Percentiles rank a stretch among this genome's conserved stretches.
Conservation (phyloP, 1,140 invertebrate species). For the Chelonus insularis region DNA sequence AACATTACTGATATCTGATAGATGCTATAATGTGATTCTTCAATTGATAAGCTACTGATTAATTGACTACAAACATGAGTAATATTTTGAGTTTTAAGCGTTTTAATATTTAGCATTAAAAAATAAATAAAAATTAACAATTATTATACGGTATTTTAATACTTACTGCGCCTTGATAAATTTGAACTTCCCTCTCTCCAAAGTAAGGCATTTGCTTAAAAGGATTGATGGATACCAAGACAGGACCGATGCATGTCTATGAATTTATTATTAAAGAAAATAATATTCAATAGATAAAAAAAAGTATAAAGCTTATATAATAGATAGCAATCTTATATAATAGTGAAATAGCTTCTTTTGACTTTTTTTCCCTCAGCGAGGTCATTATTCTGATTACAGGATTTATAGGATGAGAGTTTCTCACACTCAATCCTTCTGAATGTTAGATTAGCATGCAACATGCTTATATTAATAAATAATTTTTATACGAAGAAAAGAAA, state of each 20-base stretch:
- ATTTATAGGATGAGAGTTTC: slow-evolving; percentile 15
- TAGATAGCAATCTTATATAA: slow-evolving; percentile 9
- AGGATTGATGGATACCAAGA: slow-evolving; percentile 79
- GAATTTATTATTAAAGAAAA: slow-evolving; percentile 17
- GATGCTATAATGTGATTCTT: too few species aligned
- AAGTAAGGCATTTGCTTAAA: slow-evolving; percentile 79
- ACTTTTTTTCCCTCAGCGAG: too few species aligned
- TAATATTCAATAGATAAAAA: slow-evolving; percentile 4
- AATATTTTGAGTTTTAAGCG: too few species aligned
- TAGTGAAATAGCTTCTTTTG: slow-evolving; percentile 19
- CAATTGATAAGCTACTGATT: too few species aligned
- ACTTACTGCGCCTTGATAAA: slow-evolving; percentile 76
- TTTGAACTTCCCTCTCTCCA: slow-evolving; percentile 71
- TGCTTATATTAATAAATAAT: slow-evolving; percentile 1
- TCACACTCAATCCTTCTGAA: slow-evolving; percentile 19
- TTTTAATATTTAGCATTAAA: too few species aligned
- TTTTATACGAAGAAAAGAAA: background rate
- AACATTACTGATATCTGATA: too few species aligned
- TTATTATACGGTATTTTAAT: too few species aligned
- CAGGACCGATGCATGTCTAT: slow-evolving; percentile 82
- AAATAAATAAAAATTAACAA: too few species aligned
- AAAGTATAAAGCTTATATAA: background rate
- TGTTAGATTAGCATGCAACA: slow-evolving; percentile 8
- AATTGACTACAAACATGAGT: too few species aligned
- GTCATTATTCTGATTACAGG: slow-evolving; percentile 10